Evolutionary conservation across 2,113 vertebrate genomes (phyloP), one percentile per base, ranked within the genome.

Genomic region (Amazona vittata): DNA sequence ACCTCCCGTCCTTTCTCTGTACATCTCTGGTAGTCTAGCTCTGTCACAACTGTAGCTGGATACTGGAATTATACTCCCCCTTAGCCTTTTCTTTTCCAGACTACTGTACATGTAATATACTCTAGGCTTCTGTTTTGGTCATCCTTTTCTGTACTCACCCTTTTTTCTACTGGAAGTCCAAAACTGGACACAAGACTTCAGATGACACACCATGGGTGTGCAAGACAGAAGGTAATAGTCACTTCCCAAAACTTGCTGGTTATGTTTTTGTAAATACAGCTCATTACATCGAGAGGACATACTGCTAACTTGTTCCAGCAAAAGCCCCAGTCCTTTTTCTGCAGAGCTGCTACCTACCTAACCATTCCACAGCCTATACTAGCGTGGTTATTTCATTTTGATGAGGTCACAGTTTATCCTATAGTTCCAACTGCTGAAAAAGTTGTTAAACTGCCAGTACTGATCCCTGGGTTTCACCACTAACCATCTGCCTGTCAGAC

Each of bases 281-380:
- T 77, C 10, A 35, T 59, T 59, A 35, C 4, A 3, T 18, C 12
- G 60, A 46, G 35, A n/a, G 3, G 13, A n/a, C 18, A 22, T 22
- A 18, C 3, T 7, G 13, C 3, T 44, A 15, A 46, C 5, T 59
- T 44, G 3, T 2, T 2, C 14, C n/a, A 68, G 7, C 5, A 52
- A 43, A 12, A 35, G 6, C 29, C 10, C 4, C 1, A 0, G 5
- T 19, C 12, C 12, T 60, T 70, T 73, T 81, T 13, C 33, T 63
- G 15, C 11, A 73, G 37, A 86, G 35, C 11, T 50, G 3, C 5
- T 39, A 4, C 8, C 11, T 43, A n/a, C 0, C 1, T 8, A 49
- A 13, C 14, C 14, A 19, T 52, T 64, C 8, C 4, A 2, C 39
- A 69, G 4, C 31, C 59, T 59, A 3, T 22, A 29, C 3, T 46